Conservation (phyloP, 30 jellyfish, hydroid and myxozoan species). For the Sanderia malayensis region DNA sequence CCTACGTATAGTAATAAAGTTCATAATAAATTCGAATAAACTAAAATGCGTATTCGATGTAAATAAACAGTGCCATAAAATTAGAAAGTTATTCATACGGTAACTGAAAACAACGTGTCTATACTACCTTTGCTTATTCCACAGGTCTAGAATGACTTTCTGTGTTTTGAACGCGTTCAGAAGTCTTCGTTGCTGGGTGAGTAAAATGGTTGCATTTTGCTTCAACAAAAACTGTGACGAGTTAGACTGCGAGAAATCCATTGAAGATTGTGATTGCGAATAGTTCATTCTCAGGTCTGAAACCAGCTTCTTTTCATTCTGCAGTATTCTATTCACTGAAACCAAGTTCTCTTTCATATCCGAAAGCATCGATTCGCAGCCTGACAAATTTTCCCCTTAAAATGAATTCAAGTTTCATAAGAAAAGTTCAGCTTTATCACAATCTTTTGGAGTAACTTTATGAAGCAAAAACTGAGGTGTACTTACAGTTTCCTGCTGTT, state of each 20-base stretch:
- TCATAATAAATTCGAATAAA: too few species aligned
- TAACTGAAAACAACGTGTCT: too few species aligned
- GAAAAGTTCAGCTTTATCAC: background rate
- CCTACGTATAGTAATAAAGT: too few species aligned
- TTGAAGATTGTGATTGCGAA: conserved; percentile 34
- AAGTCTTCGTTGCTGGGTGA: conserved; percentile 14
- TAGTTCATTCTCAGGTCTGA: conserved; percentile 16
- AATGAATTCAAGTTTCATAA: background rate
- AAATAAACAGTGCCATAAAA: too few species aligned
- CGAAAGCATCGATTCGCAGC: background rate
- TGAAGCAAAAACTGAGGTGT: background rate
- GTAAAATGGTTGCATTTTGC: conserved; percentile 13
- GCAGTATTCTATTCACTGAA: conserved; percentile 14
- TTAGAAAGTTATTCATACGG: too few species aligned
- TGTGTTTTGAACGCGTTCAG: conserved; percentile 31
- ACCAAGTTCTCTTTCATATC: conserved; percentile 17
- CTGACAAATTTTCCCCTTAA: background rate
- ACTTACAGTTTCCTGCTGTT: background rate
- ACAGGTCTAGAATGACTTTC: background rate
- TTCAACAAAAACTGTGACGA: conserved; percentile 12
- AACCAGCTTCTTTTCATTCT: conserved; percentile 12
- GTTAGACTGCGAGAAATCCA: conserved; percentile 1
- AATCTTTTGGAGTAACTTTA: too few species aligned
- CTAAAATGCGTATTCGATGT: too few species aligned
- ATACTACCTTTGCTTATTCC: background rate